Evolutionary conservation across 2,797 vertebrate genomes (phyloP).

Genomic region (Phrynocephalus guinanensis): DNA sequence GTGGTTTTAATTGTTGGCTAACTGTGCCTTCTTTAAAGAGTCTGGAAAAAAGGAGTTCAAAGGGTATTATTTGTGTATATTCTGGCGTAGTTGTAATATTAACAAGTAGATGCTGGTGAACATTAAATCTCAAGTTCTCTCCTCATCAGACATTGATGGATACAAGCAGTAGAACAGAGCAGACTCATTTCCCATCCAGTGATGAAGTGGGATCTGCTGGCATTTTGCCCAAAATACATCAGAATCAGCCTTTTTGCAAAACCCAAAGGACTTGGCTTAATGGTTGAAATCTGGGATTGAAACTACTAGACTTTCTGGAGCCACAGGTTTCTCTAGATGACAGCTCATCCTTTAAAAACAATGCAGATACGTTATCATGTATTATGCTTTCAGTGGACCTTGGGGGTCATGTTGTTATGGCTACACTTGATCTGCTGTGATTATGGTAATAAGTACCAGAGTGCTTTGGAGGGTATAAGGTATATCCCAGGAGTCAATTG

Average conservation of each 20-base stretch:
- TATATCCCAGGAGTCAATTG: not conserved
- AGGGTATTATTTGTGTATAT: not conserved
- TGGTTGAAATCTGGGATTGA: slow-evolving; percentile 3
- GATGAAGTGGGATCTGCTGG: not conserved
- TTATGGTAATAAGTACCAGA: not conserved
- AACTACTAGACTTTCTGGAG: slow-evolving; percentile 28
- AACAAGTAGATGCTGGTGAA: slow-evolving; percentile 4
- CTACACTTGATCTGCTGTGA: not conserved
- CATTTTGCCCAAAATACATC: not conserved
- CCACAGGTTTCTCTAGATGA: not conserved
- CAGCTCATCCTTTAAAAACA: slow-evolving; percentile 8
- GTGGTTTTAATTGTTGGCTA: not conserved
- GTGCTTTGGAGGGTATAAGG: not conserved
- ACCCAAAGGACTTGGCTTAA: slow-evolving; percentile 2
- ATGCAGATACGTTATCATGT: not conserved
- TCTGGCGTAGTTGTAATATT: not conserved
- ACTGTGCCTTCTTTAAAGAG: slow-evolving; percentile 1
- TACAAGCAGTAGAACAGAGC: not conserved
- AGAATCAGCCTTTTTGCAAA: slow-evolving; percentile 36
- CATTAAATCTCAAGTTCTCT: slow-evolving; percentile 8
- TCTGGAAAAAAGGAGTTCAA: not conserved
- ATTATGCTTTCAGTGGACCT: not conserved
- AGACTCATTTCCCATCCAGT: not conserved
- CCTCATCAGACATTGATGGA: slow-evolving; percentile 6
- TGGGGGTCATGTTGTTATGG: not conserved